Percentiles rank a stretch among this genome's conserved stretches.
Evolutionary conservation across 2,113 vertebrate species (phyloP).

Genomic region (Aplodontia rufa): DNA sequence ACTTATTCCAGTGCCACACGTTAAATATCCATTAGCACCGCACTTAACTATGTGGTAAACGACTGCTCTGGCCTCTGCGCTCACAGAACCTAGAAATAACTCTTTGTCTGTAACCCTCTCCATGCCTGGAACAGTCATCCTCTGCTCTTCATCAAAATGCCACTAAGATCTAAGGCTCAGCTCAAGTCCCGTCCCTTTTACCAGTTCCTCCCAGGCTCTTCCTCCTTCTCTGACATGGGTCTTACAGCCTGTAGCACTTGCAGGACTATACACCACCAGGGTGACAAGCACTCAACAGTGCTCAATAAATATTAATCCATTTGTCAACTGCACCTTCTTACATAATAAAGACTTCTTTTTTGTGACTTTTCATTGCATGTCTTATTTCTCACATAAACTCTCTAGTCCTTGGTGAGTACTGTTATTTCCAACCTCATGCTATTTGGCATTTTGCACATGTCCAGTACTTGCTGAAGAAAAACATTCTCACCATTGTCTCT

Average conservation of each 20-base stretch:
- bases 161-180: neutral
- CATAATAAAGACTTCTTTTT: neutral
- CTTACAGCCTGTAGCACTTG: neutral
- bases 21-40: neutral
- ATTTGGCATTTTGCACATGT: neutral
- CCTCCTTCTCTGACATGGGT: neutral
- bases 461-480: neutral
- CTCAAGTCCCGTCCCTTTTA: too few relatives aligned
- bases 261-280: neutral
- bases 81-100: neutral
- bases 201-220: neutral
- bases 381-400: slow-evolving; percentile 17
- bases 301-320: neutral
- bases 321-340: neutral
- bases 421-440: neutral
- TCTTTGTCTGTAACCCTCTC: neutral
- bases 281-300: neutral
- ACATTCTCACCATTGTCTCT: neutral
- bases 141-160: neutral
- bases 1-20: neutral
- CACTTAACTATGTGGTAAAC: too few relatives aligned
- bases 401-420: neutral
- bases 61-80: neutral
- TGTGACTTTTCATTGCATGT: neutral
- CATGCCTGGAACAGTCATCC: neutral